Evolutionary conservation across 2,888 invertebrate species (phyloP), one percentile per base, ranked within the genome.

Genomic region (Eustalomyia histrio): DNA sequence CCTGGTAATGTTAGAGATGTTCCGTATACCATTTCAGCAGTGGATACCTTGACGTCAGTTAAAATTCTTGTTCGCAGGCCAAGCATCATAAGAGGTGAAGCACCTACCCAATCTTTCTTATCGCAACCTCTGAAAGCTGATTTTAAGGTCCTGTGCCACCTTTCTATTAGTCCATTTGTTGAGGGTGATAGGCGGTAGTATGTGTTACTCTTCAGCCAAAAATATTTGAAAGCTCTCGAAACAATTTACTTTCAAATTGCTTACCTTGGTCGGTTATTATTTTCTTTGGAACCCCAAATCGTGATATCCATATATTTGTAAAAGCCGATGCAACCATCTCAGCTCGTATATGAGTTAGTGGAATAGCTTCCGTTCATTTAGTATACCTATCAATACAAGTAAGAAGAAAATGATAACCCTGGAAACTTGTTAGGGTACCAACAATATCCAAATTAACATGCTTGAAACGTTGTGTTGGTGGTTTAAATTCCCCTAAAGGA

Each of bases 371-470:
- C n/a, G n/a, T n/a, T n/a, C n/a, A n/a, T n/a, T n/a, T n/a, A n/a
- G n/a, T n/a, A n/a, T n/a, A n/a, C n/a, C n/a, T n/a, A n/a, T n/a
- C n/a, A n/a, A 67, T 75, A n/a, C 47, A 50, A 17, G 60, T 69
- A 7, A 69, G 47, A 16, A 58, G 47, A 50, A 60, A 69, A 6
- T 58, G 61, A 69, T 69, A 50, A 18, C 55, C 60, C 17, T 69
- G 58, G 12, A 53, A 76, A 10, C 39, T 16, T 43, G 61, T 35
- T 12, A 76, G 14, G 1, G 55, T 52, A 8, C 75, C 61, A 53
- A 76, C 61, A 39, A 76, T 61, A 55, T 76, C 68, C 4, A 76
- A 55, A 55, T 75, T 29, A 17, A 74, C 35, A n/a, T 75, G 52
- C 5, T 50, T 52, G 16, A 75, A 75, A 39, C 60, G 65, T 47